phyloP scores from a whole-genome alignment of 2,888 invertebrate species.

The Pachliopta kotzebuea region DNA sequence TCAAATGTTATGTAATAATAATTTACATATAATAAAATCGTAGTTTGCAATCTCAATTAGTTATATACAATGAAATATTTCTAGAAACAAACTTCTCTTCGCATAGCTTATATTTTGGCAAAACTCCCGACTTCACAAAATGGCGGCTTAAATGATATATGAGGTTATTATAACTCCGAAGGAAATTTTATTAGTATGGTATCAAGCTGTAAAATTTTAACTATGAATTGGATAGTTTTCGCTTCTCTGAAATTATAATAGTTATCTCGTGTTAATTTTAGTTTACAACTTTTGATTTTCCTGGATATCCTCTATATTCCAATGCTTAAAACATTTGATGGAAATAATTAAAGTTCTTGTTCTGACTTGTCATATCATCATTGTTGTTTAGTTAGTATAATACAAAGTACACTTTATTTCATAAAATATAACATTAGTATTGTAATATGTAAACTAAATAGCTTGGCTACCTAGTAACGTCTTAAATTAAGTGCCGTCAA shows the following conservation, averaged over 20 bases:
- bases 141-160: slow-evolving; percentile 20
- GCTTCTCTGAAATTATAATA: background rate
- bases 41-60: slow-evolving; percentile 2
- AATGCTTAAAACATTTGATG: too few relatives aligned
- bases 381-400: background rate
- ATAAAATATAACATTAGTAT: background rate
- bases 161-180: slow-evolving; percentile 26
- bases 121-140: slow-evolving; percentile 20
- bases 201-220: slow-evolving; percentile 23
- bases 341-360: too few relatives aligned
- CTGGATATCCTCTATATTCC: too few relatives aligned
- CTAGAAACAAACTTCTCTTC: slow-evolving; percentile 3
- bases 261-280: background rate
- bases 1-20: too few relatives aligned
- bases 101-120: slow-evolving; percentile 27
- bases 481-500: slow-evolving; percentile 12
- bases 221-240: slow-evolving; percentile 15
- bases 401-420: background rate
- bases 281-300: background rate
- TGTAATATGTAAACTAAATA: background rate
- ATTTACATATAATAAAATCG: background rate
- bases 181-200: slow-evolving; percentile 25
- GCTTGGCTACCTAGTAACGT: background rate
- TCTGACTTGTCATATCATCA: background rate
- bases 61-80: slow-evolving; percentile 1